Conservation (phyloP, 2,888 invertebrate species). For the Conomelus anceps region DNA sequence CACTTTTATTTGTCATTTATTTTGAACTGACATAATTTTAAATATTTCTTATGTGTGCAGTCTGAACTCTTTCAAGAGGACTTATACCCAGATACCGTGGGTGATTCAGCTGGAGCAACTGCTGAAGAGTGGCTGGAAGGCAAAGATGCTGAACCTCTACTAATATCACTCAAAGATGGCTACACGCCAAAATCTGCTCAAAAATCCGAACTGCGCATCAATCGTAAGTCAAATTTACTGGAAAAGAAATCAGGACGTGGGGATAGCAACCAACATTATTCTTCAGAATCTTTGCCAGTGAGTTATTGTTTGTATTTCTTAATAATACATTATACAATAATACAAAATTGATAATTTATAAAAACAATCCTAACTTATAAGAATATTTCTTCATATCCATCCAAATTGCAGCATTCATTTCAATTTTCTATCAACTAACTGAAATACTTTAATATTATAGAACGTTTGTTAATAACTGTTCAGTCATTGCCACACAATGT, state of each 20-base stretch:
- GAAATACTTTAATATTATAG: no score
- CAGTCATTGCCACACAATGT: no score
- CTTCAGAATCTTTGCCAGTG: neutral
- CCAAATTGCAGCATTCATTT: no score
- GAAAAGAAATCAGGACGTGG: conserved; percentile 50
- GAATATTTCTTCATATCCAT: no score
- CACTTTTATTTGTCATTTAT: neutral
- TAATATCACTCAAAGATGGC: conserved; percentile 85
- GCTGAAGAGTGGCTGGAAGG: conserved; percentile 92
- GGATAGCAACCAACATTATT: conserved; percentile 14
- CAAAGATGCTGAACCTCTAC: conserved; percentile 80
- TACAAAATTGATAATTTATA: no score
- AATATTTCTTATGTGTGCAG: conserved; percentile 41
- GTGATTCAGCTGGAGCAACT: conserved; percentile 79
- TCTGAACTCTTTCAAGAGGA: conserved; percentile 97
- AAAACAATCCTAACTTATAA: no score
- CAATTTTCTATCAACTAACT: no score
- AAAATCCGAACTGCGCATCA: conserved; percentile 59
- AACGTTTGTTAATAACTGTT: no score
- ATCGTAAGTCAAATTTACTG: conserved; percentile 73
- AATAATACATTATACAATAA: no score
- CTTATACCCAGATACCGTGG: conserved; percentile 90
- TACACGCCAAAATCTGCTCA: conserved; percentile 54
- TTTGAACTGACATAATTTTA: no score
- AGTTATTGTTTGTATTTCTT: neutral